These are phyloP conservation scores for Camptogramma bilineatum DNA, from an alignment of 2,888 invertebrate genomes.

Conservation along the genomic window DNA sequence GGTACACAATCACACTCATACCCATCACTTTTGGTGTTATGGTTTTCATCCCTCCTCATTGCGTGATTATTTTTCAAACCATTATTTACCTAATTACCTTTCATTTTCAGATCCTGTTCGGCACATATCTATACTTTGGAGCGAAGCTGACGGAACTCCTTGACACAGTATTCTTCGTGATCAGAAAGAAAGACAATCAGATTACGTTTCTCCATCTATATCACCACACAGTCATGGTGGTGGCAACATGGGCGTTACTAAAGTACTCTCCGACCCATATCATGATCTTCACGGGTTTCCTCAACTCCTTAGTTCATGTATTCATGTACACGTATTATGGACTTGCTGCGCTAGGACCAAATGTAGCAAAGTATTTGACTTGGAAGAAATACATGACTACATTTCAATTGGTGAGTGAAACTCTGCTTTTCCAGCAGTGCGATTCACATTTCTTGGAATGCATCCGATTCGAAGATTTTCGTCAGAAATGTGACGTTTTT, in stretches of 20 bases:
- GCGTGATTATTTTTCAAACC: too few relatives aligned
- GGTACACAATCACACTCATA: too few relatives aligned
- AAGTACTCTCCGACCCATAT: slow-evolving; percentile 91
- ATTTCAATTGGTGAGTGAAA: slow-evolving; percentile 89
- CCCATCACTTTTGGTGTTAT: too few relatives aligned
- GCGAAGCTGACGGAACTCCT: slow-evolving; percentile 91
- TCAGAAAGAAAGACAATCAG: slow-evolving; percentile 91
- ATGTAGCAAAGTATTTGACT: slow-evolving; percentile 90
- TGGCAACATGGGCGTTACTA: slow-evolving; percentile 90
- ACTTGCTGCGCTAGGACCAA: slow-evolving; percentile 90
- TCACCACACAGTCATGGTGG: slow-evolving; percentile 91
- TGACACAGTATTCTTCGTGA: slow-evolving; percentile 94
- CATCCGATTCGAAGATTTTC: too few relatives aligned
- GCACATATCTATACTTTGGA: slow-evolving; percentile 88
- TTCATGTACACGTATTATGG: slow-evolving; percentile 94
- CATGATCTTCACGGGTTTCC: slow-evolving; percentile 88
- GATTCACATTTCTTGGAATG: too few relatives aligned
- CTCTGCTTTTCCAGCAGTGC: not conserved
- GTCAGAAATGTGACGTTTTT: too few relatives aligned
- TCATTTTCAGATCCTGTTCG: slow-evolving; percentile 71
- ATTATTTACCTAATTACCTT: too few relatives aligned
- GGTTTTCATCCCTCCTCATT: too few relatives aligned
- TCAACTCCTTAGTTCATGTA: slow-evolving; percentile 92
- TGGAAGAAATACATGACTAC: slow-evolving; percentile 94
- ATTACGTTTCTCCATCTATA: slow-evolving; percentile 95